Base-by-base conservation (phyloP, 2,797 vertebrate species). In the Hoplostethus mediterraneus region DNA sequence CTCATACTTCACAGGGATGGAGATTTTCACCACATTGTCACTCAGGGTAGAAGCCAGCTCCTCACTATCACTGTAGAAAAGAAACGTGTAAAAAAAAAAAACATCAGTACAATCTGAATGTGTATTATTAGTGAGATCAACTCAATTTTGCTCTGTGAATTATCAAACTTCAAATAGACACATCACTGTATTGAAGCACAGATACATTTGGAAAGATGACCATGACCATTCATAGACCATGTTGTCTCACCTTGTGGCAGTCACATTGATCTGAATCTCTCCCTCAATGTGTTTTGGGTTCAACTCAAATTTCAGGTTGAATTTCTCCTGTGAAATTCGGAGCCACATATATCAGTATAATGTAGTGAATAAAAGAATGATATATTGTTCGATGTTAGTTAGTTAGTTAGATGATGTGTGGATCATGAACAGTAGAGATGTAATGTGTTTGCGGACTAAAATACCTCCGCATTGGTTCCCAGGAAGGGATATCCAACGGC, bases 401-500 rank as follows among this genome's bases (percentile, higher is more conserved):
- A 33, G 33, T 21, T 28, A 30, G 0, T 14, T 14, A n/a, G 8
- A 16, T 11, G 1, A 25, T 13, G 5, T 38, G 9, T 0, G 21
- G 1, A 47, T 14, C 7, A 33, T 0, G 13, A 4, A 25, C 38
- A 42, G 4, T 6, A 17, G 28, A 36, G 48, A 58, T 17, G 42
- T 25, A n/a, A 1, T 60, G 21, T 5, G 16, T 0, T 3, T 8
- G 56, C 8, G 36, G 25, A 85, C 69, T 16, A 3, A 12, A 38
- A 30, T 90, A 99, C 97, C 96, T 87, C 87, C 38, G 88, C 87
- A 25, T 87, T 89, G 67, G 70, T 85, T 84, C 90, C 95, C 71
- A 99, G 90, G 89, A 99, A 99, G 3, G 98, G 98, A 80, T 99
- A 99, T 74, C 97, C 96, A 47, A 98, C 95, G 63, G 94, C 96